Evolutionary conservation across 1,140 invertebrate species (phyloP), one percentile per base, ranked within the genome.

Genomic region (Theocolax elegans): DNA sequence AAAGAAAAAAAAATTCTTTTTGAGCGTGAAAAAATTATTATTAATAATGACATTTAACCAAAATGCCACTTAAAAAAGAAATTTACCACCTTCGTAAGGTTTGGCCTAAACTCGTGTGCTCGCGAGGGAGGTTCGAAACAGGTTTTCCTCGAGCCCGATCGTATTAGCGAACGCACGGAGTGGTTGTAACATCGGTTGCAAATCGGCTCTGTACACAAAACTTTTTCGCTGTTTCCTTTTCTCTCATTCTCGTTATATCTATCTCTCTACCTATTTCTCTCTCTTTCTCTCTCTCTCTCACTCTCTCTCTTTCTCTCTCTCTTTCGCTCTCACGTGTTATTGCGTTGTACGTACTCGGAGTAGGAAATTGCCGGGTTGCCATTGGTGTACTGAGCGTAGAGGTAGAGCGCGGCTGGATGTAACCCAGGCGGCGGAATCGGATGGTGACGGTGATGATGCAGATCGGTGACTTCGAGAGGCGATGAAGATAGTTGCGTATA

Each of bases 361-460:
- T 85, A 86, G 71, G 79, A 77, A 75, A 81, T 79, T 58, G 83
- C 38, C 59, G 83, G 70, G 62, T 71, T 80, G 68, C 77, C 76
- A 48, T 80, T 83, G 66, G 81, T 80, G 74, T 85, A 85, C 79
- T 85, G 85, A 67, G 85, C 84, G 74, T 86, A 85, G 53, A 85
- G 56, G 75, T 85, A 86, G 51, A 86, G 76, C 65, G 83, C 82
- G 72, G 85, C n/a, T n/a, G n/a, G 84, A 72, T 86, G 82, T 75
- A 85, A 76, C 56, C 81, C 82, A 64, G 83, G 80, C 71, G 83
- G 80, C 62, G 80, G 75, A 49, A 80, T 77, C 59, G 72, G 71
- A 60, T 79, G 79, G 6, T 72, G 62, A 69, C 73, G 77, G 66
- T 75, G 75, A 17, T 74, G 53, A 53, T 77, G 73, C 70, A 75